Evolutionary conservation across 1,140 invertebrate genomes (phyloP).

Genomic region (Hylyphantes graminicola): DNA sequence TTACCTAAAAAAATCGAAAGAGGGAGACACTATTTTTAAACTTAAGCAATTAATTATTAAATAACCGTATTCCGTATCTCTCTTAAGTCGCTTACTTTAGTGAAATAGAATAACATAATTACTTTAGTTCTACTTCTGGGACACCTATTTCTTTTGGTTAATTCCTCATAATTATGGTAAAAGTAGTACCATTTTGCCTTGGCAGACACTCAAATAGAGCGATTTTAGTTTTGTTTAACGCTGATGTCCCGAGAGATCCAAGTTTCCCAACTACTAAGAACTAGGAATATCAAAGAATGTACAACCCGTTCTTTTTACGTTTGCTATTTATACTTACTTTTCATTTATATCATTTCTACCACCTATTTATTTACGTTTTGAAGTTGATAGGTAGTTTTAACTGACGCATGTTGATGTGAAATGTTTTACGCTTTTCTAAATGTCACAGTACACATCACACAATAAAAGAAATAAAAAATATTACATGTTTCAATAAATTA

Average conservation of each 20-base stretch:
- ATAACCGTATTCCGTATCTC: too few relatives aligned
- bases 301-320: conserved; percentile 7
- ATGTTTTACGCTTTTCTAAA: not conserved
- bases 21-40: too few relatives aligned
- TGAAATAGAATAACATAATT: too few relatives aligned
- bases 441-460: not conserved
- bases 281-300: not conserved
- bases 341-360: not conserved
- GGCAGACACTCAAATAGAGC: conserved; percentile 25
- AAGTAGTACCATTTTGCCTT: not conserved
- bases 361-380: not conserved
- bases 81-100: too few relatives aligned
- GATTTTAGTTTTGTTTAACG: conserved; percentile 30
- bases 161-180: too few relatives aligned
- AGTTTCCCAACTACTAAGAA: conserved; percentile 5
- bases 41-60: too few relatives aligned
- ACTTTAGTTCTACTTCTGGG: too few relatives aligned
- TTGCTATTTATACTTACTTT: conserved; percentile 3
- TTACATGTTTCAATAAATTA: not conserved
- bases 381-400: not conserved
- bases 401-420: not conserved
- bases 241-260: not conserved
- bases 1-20: too few relatives aligned
- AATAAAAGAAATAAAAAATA: not conserved
- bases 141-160: too few relatives aligned